These are phyloP conservation scores for Pempheris klunzingeri DNA, from an alignment of 2,797 vertebrate species.

Conservation along the genomic window DNA sequence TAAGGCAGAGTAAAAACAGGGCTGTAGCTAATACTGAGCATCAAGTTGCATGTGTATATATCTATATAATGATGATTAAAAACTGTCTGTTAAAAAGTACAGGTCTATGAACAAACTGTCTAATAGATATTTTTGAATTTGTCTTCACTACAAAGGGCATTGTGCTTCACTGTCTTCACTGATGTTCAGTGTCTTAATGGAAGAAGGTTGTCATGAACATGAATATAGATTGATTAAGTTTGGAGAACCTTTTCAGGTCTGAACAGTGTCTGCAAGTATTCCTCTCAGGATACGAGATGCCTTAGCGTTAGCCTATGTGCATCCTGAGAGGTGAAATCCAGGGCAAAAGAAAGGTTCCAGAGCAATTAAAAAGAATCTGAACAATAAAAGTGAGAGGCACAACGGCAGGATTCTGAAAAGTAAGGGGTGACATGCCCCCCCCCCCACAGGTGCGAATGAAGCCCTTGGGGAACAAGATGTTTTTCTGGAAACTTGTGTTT, in stretches of 20 bases:
- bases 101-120: too few species aligned
- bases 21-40: not conserved
- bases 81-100: not conserved
- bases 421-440: too few species aligned
- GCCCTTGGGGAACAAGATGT: too few species aligned
- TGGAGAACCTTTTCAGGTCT: not conserved
- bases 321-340: not conserved
- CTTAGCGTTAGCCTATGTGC: not conserved
- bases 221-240: not conserved
- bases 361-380: too few species aligned
- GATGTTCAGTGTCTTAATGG: not conserved
- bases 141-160: not conserved
- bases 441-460: too few species aligned
- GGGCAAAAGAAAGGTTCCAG: not conserved
- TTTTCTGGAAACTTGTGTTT: not conserved
- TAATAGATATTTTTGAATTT: not conserved
- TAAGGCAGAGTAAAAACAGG: not conserved
- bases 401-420: too few species aligned
- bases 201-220: not conserved
- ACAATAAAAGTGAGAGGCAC: too few species aligned
- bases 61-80: not conserved
- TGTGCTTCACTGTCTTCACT: not conserved
- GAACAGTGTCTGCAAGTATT: not conserved
- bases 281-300: not conserved
- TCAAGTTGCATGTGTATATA: not conserved